Percentiles rank a stretch among this genome's conserved stretches.
Conservation (phyloP, 1,140 invertebrate species). For the Danaus melanippus region DNA sequence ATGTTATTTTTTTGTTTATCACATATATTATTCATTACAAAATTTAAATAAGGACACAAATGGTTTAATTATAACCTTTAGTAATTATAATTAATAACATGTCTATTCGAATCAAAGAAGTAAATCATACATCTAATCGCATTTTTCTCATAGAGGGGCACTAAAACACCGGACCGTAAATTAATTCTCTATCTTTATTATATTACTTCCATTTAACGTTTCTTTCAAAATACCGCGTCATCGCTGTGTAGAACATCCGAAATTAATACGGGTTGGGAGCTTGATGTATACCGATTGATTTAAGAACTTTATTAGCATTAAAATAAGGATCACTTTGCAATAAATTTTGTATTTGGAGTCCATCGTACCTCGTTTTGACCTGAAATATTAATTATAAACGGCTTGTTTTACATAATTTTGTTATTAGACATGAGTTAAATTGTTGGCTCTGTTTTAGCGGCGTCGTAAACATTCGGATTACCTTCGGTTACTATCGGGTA, state of each 20-base stretch:
- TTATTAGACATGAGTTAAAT: conserved; percentile 63
- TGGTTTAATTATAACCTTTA: too few species aligned
- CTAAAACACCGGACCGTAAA: conserved; percentile 21
- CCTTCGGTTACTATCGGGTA: conserved; percentile 32
- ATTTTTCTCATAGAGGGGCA: conserved; percentile 7
- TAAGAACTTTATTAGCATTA: too few species aligned
- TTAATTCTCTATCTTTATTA: conserved; percentile 27
- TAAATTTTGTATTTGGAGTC: conserved; percentile 3
- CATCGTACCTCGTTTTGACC: conserved; percentile 33
- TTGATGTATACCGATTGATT: neutral
- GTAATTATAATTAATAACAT: too few species aligned
- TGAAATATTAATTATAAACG: conserved; percentile 66
- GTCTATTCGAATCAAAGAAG: too few species aligned
- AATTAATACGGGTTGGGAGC: conserved; percentile 13
- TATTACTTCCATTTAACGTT: conserved; percentile 23
- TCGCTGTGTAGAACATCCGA: conserved; percentile 13
- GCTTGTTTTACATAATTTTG: conserved; percentile 65
- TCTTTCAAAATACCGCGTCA: conserved; percentile 24
- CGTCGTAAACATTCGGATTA: conserved; percentile 56
- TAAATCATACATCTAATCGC: too few species aligned
- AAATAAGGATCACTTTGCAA: too few species aligned
- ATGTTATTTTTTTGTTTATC: conserved; percentile 1
- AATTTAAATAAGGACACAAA: conserved; percentile 1
- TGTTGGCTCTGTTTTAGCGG: conserved; percentile 62
- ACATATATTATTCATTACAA: neutral